Evolutionary conservation across 30 jellyfish, hydroid and myxozoan species (phyloP), one percentile per base, ranked within the genome.

Genomic region (Turritopsis dohrnii): DNA sequence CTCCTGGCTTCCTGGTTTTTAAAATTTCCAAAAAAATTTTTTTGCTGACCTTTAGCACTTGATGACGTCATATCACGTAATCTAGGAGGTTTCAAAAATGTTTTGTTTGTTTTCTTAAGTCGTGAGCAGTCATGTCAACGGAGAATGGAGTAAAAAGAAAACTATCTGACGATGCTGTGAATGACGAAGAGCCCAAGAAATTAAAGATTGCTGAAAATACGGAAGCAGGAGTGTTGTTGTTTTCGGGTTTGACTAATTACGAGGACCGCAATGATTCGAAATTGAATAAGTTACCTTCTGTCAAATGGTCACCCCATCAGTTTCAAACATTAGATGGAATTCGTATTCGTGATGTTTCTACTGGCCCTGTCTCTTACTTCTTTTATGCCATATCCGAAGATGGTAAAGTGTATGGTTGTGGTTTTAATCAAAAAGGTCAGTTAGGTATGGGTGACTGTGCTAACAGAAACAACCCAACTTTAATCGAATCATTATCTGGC

Each of bases 331-430:
- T 82, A 21, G 83, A 82, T n/a, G 89, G 89, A 21, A 52, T 82
- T 13, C 71, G 65, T 23, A 66, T 82, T 0, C 82, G 73, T 16
- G 71, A 69, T 30, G 83, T 82, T 21, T 82, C 89, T 17, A 23
- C 87, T 23, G 89, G 89, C 1, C 81, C 89, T 71, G 89, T 82
- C 28, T 82, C 89, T 1, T 82, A 82, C 76, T 71, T 66, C 86
- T 65, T 71, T 71, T 71, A 25, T 65, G 89, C 89, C 9, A 72
- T 82, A 1, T 41, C 73, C 24, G 89, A 82, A 23, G 73, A 71
- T 24, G 85, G 85, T 29, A 30, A 72, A 65, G 89, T 82, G 16
- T 82, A 82, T 82, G 41, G 65, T 28, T 82, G 89, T 4, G 89
- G 89, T 66, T 82, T 65, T 16, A 82, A 82, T 52, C 26, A 23